Conservation (phyloP, 2,113 vertebrate genomes). For the Zapus hudsonius region DNA sequence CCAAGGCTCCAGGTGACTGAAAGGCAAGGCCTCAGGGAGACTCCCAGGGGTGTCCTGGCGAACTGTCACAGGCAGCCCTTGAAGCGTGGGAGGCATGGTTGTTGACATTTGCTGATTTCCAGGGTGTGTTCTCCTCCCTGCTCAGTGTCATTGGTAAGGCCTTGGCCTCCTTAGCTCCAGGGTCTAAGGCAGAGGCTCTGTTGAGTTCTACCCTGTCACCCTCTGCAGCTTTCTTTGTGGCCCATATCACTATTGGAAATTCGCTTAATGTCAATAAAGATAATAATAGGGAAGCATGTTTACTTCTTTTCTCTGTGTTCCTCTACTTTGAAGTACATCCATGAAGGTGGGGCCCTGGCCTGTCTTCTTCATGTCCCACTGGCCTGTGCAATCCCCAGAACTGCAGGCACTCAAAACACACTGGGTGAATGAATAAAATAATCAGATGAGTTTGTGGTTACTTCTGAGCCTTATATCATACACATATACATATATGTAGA, state of each 20-base stretch:
- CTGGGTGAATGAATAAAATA: background rate
- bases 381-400: background rate
- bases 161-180: background rate
- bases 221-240: background rate
- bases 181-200: background rate
- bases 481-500: background rate
- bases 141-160: background rate
- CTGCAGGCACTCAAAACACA: background rate
- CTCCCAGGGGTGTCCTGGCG: background rate
- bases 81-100: accelerated
- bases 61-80: background rate
- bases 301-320: background rate
- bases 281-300: background rate
- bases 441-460: background rate
- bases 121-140: background rate
- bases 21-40: background rate
- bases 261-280: background rate
- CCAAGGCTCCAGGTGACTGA: background rate
- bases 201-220: background rate
- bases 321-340: background rate
- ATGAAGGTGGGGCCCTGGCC: background rate
- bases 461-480: background rate
- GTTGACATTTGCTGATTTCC: background rate
- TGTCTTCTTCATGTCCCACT: background rate
- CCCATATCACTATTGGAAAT: background rate